Base-by-base conservation (phyloP, 2,888 invertebrate genomes). In the Melipona bicolor region DNA sequence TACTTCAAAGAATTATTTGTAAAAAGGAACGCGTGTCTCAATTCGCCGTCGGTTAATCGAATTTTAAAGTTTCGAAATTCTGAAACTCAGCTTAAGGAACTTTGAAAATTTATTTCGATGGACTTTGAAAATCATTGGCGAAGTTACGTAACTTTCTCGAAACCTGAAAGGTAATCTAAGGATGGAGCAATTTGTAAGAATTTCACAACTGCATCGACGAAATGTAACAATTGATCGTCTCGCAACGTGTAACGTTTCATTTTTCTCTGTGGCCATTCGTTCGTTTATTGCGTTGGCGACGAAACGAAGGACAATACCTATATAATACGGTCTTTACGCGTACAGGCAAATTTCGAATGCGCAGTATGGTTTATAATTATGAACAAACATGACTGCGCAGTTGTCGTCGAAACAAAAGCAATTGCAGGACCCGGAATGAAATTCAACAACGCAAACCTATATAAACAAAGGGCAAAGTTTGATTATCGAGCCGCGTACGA, bases 381-480 rank as follows among this genome's bases (percentile, higher is more conserved):
- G 67, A 75, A 67, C 75, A 84, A 87, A 84, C 83, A 59, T 80
- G 62, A 65, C 77, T 52, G 24, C 77, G 61, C 50, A 56, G 69
- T 67, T 56, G 62, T 52, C 64, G 61, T 62, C 21, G 65, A 65
- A 83, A 84, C 76, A 87, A 87, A 83, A 75, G 79, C 77, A 85
- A 87, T 87, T 85, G 77, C 77, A 73, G 49, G 13, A 64, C 68
- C 43, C 77, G 72, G 56, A 80, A 87, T 87, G 75, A 79, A 80
- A 87, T 87, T 83, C 77, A 85, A 83, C 85, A 78, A 73, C 27
- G 73, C 59, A 76, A 83, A 72, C 75, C 70, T 71, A 19, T 54
- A 79, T 74, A 83, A 78, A 83, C 83, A 75, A 69, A 74, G 76
- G 32, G 65, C 72, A 87, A 43, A 85, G 81, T 77, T 81, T 83